A percentile compares a stretch with the other conserved stretches of the same genome.
phyloP scores from a whole-genome alignment of 2,113 vertebrate genomes.

The Campylomormyrus tamandua region DNA sequence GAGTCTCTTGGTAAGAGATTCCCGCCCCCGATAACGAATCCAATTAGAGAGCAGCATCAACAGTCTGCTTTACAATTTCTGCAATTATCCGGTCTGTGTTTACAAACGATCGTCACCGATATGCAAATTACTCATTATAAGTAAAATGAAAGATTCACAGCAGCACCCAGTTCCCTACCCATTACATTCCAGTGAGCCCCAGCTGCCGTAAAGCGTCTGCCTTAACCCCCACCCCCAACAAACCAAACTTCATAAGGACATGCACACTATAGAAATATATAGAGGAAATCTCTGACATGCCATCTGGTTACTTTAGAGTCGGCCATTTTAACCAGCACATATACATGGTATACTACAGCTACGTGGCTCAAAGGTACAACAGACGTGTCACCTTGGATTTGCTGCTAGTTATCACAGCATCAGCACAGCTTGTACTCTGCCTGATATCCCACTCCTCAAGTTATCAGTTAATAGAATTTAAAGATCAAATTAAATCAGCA shows the following conservation, averaged over 20 bases:
- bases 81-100: conserved; percentile 44
- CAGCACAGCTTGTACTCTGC: background rate
- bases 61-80: conserved; percentile 43
- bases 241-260: background rate
- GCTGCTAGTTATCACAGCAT: background rate
- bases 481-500: background rate
- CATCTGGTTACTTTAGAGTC: background rate
- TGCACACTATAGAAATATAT: background rate
- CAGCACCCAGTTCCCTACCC: conserved; percentile 29
- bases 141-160: conserved; percentile 22
- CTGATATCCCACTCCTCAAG: background rate
- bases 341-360: background rate
- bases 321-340: background rate
- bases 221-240: background rate
- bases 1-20: conserved; percentile 40
- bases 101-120: conserved; percentile 52
- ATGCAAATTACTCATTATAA: conserved; percentile 54
- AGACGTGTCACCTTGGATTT: background rate
- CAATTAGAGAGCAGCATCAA: conserved; percentile 46
- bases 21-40: conserved; percentile 53
- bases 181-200: conserved; percentile 21
- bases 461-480: background rate
- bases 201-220: background rate
- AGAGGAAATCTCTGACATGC: background rate
- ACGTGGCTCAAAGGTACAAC: background rate